A percentile compares a stretch with the other conserved stretches of the same genome.
Evolutionary conservation across 2,113 vertebrate genomes (phyloP).

Genomic region (Todiramphus chloris): DNA sequence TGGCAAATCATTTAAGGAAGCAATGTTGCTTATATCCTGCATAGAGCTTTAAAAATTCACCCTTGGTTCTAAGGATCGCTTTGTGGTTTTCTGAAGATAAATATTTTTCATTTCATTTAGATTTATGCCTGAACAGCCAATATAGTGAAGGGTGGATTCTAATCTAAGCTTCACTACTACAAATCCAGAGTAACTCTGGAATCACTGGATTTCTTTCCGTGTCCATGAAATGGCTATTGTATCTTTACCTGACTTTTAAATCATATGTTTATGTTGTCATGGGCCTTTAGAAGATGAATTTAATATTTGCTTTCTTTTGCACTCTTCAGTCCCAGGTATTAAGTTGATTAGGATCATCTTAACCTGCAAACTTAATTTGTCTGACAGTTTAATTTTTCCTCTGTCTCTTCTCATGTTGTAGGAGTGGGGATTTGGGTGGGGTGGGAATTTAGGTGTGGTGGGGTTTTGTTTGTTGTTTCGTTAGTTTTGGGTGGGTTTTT

Average conservation of each 20-base stretch:
- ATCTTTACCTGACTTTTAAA: neutral
- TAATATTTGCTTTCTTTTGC: neutral
- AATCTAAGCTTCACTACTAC: neutral
- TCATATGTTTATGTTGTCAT: neutral
- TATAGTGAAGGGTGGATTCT: neutral
- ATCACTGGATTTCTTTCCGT: neutral
- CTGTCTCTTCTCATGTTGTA: neutral
- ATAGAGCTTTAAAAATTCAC: conserved; percentile 12
- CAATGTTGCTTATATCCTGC: neutral
- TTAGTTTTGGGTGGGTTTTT: neutral
- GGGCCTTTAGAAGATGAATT: neutral
- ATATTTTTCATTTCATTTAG: conserved; percentile 33
- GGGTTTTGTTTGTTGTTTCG: neutral
- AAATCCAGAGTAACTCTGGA: neutral
- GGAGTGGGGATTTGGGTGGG: neutral
- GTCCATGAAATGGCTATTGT: neutral
- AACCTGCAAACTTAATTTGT: neutral
- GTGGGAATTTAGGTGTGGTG: neutral
- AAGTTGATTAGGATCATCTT: neutral
- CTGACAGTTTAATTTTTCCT: neutral
- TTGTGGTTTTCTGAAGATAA: conserved; percentile 13
- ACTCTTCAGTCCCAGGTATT: neutral
- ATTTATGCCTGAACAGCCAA: neutral
- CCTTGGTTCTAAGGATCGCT: neutral
- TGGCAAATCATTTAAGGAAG: neutral